These are phyloP conservation scores for Epicauta chinensis DNA, from an alignment of 1,140 invertebrate species.

Conservation along the genomic window DNA sequence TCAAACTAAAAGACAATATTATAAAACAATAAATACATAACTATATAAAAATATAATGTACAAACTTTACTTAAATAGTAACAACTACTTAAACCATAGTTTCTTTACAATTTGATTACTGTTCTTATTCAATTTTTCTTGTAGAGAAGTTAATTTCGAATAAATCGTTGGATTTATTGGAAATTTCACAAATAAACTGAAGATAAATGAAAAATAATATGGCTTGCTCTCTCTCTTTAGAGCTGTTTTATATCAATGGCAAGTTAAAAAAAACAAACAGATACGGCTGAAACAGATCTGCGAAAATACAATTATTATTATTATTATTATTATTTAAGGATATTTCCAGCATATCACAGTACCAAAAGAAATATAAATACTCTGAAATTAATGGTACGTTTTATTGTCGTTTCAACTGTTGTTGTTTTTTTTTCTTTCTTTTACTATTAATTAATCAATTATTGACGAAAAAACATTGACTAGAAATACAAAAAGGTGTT, in stretches of 20 bases:
- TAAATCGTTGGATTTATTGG: neutral
- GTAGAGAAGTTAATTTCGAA: neutral
- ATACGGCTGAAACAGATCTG: neutral
- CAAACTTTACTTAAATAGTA: conserved; percentile 29
- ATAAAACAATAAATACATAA: conserved; percentile 40
- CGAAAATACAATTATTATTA: neutral
- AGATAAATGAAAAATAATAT: conserved; percentile 4
- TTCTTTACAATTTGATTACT: conserved; percentile 29
- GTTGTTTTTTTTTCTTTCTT: conserved; percentile 4
- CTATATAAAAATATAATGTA: conserved; percentile 40
- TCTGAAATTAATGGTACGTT: conserved; percentile 17
- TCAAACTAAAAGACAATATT: conserved; percentile 20
- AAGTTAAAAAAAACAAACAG: neutral
- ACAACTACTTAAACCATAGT: conserved; percentile 26
- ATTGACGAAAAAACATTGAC: conserved; percentile 22
- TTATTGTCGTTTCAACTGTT: conserved; percentile 27
- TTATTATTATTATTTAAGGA: neutral
- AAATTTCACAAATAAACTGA: neutral
- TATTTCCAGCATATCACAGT: conserved; percentile 25
- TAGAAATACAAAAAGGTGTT: conserved; percentile 22
- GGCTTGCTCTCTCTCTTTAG: conserved; percentile 14
- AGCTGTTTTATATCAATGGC: conserved; percentile 8
- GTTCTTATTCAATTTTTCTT: conserved; percentile 13
- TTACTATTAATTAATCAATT: neutral
- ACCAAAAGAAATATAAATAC: conserved; percentile 20